Percentiles rank a stretch among this genome's conserved stretches.
Conservation (phyloP, 2,888 invertebrate species). For the Chirona hameri region DNA sequence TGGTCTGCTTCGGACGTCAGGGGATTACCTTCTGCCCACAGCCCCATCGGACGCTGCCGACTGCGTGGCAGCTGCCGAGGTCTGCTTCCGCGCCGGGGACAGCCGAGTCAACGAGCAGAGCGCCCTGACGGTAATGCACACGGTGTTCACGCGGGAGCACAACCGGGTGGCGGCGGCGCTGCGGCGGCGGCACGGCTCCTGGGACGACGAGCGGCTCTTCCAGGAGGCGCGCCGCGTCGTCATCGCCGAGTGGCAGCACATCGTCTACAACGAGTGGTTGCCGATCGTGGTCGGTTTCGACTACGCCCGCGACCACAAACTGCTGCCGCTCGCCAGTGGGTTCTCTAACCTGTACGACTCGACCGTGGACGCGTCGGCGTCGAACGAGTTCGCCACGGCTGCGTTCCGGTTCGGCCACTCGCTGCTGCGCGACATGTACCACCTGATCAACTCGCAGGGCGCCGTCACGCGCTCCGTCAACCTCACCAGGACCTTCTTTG, state of each 20-base stretch:
- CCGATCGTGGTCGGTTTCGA: constrained; percentile 70
- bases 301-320: neutral
- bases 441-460: neutral
- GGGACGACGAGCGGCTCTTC: constrained; percentile 82
- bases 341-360: too few relatives aligned
- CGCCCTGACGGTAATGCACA: constrained; percentile 56
- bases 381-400: too few relatives aligned
- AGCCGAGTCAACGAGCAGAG: neutral
- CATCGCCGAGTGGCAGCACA: constrained; percentile 77
- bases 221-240: constrained; percentile 80
- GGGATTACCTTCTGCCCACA: neutral
- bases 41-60: neutral
- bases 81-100: neutral
- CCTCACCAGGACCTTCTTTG: neutral
- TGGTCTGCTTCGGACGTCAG: neutral
- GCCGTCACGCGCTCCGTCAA: neutral
- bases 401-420: too few relatives aligned
- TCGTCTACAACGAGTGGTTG: constrained; percentile 76
- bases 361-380: too few relatives aligned
- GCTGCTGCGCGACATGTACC: too few relatives aligned
- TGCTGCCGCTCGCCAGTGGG: too few relatives aligned
- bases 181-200: constrained; percentile 69
- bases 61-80: neutral
- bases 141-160: constrained; percentile 70
- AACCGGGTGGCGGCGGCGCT: constrained; percentile 69